A percentile compares a stretch with the other conserved stretches of the same genome.
Conservation (phyloP, 2,888 invertebrate genomes). For the Nomada ferruginata region DNA sequence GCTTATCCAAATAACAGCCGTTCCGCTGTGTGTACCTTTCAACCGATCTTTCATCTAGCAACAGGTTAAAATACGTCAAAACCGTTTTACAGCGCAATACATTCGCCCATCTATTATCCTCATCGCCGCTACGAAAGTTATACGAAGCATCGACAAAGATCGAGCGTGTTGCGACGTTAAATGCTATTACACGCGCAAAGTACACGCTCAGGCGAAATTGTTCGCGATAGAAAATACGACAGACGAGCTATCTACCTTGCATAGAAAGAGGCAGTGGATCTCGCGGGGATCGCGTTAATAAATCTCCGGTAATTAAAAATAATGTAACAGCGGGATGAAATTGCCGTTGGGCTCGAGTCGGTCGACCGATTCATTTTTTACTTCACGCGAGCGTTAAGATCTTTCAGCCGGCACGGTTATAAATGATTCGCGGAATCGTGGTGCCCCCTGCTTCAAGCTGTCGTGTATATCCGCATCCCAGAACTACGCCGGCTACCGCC, state of each 20-base stretch:
- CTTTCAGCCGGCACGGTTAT: conserved; percentile 70
- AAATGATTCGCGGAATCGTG: conserved; percentile 72
- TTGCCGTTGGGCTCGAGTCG: conserved; percentile 66
- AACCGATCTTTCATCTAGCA: neutral
- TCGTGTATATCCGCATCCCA: conserved; percentile 51
- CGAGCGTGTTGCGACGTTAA: neutral
- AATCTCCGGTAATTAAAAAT: conserved; percentile 76
- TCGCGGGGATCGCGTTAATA: conserved; percentile 69
- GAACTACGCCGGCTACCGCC: conserved; percentile 51
- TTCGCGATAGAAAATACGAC: conserved; percentile 8
- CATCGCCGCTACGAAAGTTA: neutral
- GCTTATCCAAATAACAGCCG: no score
- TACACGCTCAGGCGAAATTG: neutral
- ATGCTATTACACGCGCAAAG: neutral
- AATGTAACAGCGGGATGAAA: conserved; percentile 69
- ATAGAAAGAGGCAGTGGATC: conserved; percentile 39
- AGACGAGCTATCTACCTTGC: neutral
- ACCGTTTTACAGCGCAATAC: neutral
- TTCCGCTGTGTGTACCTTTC: neutral
- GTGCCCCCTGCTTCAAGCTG: conserved; percentile 45
- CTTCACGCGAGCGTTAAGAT: conserved; percentile 69
- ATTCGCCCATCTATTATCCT: neutral
- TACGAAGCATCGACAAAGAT: neutral
- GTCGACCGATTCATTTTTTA: conserved; percentile 73
- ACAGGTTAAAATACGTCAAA: neutral